Conservation (phyloP, 2,797 vertebrate species). For the Sebastes vulpes region DNA sequence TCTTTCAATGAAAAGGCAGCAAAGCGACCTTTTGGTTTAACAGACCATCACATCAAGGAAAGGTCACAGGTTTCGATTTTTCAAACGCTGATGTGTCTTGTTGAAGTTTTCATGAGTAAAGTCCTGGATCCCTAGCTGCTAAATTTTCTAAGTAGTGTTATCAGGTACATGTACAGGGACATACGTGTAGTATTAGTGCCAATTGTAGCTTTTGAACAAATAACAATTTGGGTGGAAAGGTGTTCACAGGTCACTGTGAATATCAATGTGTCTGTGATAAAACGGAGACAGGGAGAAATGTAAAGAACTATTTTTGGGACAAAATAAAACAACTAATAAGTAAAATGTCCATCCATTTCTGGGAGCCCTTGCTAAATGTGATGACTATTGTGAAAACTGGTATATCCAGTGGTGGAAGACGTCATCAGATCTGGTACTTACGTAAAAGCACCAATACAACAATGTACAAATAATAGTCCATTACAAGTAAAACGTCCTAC, state of each 20-base stretch:
- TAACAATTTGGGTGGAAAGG: not conserved
- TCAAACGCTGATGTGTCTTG: not conserved
- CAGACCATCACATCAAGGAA: not conserved
- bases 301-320: not conserved
- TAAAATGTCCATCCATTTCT: not conserved
- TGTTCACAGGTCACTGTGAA: not conserved
- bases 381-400: not conserved
- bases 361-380: not conserved
- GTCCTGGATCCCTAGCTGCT: not conserved
- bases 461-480: too few species aligned
- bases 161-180: not conserved
- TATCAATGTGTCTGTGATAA: not conserved
- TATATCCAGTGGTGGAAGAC: not conserved
- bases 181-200: not conserved
- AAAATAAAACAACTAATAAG: not conserved
- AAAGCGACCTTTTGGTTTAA: slow-evolving; percentile 17
- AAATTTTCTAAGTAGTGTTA: not conserved
- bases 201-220: not conserved
- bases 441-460: too few species aligned
- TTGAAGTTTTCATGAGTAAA: not conserved
- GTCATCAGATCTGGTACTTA: not conserved
- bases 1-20: slow-evolving; percentile 5
- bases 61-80: slow-evolving; percentile 30
- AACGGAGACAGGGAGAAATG: not conserved
- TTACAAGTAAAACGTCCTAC: not conserved